Evolutionary conservation across 2,888 invertebrate genomes (phyloP), one percentile per base, ranked within the genome.

Genomic region (Sisyra nigra): DNA sequence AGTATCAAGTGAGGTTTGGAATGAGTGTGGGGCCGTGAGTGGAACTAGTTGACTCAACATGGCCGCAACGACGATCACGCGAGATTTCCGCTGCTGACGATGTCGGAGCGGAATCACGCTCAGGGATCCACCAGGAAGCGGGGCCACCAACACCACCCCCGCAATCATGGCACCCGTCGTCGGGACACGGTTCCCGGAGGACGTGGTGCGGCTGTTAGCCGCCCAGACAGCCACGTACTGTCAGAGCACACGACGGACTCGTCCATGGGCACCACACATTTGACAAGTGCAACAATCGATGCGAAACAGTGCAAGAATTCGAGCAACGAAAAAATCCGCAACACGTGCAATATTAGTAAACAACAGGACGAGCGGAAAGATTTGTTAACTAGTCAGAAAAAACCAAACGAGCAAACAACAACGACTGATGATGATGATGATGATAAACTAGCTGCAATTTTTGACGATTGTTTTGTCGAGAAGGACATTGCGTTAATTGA

Each of bases 61-160:
- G 74, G 74, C 72, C 63, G 72, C 65, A 62, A 64, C 59, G 64
- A 62, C 62, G 66, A 68, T 66, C 56, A 55, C 57, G 57, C 54
- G 57, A 55, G 49, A 48, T 50, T 46, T 45, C 50, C 50, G 48
- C 46, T 46, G 48, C 50, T 52, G 50, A 43, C 64, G 61, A 65
- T 43, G 43, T 43, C 43, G 11, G 43, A 43, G 24, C 32, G 43
- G 29, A 34, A 29, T 33, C 14, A 37, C 43, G 69, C 67, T 66
- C 71, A 67, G 68, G 68, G 63, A 67, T 68, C 67, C 63, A 68
- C 63, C 57, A 71, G 69, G 62, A 76, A 78, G 60, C 72, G 79
- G 62, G 80, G 80, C 51, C 80, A 78, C 62, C 80, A 80, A 63
- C 79, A 80, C 65, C 80, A 80, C 67, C 80, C 79, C 58, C 74